Evolutionary conservation across 1,140 invertebrate genomes (phyloP), one percentile per base, ranked within the genome.

Genomic region (Streblospio benedicti): DNA sequence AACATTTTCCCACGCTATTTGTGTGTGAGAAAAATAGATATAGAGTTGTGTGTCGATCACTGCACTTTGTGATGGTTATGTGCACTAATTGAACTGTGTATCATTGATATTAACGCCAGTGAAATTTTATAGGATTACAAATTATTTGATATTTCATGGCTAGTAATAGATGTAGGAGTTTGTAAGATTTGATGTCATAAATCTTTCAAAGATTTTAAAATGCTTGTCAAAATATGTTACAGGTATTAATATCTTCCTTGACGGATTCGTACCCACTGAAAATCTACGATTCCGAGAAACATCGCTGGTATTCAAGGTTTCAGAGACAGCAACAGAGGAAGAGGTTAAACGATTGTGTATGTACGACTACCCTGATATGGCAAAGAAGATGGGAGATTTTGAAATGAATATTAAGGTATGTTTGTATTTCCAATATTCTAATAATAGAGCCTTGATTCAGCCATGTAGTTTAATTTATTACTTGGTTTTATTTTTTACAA

Each of bases 161-260:
- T n/a, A n/a, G n/a, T n/a, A n/a, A n/a, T n/a, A n/a, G n/a, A n/a
- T n/a, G n/a, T n/a, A n/a, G n/a, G n/a, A n/a, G n/a, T n/a, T n/a
- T n/a, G n/a, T n/a, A n/a, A n/a, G n/a, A n/a, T n/a, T n/a, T n/a
- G n/a, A n/a, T n/a, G n/a, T n/a, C n/a, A n/a, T n/a, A n/a, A 23
- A 49, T 9, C 20, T 49, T 23, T 9, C 18, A 16, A 23, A 16
- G 14, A 49, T n/a, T 6, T n/a, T 49, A n/a, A 9, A 52, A 57
- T 14, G 57, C 25, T 61, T 53, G 16, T n/a, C n/a, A n/a, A n/a
- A n/a, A n/a, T 63, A 61, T 16, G 14, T 64, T 61, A 32, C 67
- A 88, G 88, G 91, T 71, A 99, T 99, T 71, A 99, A 99, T 76
- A 98, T 99, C 71, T 99, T 99, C 80, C 83, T 99, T 62, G 97